Conservation (phyloP, 2,797 vertebrate genomes). For the Lacerta bilineata region DNA sequence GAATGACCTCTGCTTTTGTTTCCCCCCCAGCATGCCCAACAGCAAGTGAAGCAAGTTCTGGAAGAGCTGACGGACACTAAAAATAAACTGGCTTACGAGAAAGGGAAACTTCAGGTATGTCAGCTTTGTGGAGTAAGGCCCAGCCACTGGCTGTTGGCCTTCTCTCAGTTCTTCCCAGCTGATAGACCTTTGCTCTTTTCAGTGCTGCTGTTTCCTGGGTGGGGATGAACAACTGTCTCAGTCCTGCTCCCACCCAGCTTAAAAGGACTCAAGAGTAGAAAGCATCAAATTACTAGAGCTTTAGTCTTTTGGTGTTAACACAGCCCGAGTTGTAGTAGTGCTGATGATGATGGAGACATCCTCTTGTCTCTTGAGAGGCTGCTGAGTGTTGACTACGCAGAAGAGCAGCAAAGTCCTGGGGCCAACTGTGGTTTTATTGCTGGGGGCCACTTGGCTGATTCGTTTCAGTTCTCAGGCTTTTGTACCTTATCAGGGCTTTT, state of each 20-base stretch:
- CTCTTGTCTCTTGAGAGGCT: background rate
- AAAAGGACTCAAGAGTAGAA: background rate
- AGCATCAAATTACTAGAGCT: background rate
- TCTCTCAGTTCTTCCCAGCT: background rate
- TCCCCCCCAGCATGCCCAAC: conserved; percentile 64
- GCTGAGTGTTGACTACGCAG: no score
- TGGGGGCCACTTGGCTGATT: no score
- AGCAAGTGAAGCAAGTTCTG: conserved; percentile 75
- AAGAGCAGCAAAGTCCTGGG: background rate
- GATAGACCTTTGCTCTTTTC: background rate
- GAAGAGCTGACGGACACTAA: conserved; percentile 78
- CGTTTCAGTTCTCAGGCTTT: background rate
- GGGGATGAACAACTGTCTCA: background rate
- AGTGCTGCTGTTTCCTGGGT: background rate
- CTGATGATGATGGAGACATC: background rate
- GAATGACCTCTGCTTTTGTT: conserved; percentile 35
- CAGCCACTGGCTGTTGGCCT: no score
- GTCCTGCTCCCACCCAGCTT: background rate
- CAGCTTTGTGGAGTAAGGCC: background rate
- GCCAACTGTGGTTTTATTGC: background rate
- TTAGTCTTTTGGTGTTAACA: background rate
- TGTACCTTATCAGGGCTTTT: background rate
- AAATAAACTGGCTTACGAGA: conserved; percentile 79
- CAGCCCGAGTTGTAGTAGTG: background rate
- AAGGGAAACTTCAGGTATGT: conserved; percentile 78